Conservation (phyloP, 2,113 vertebrate species). For the Poeciliopsis retropinna region DNA sequence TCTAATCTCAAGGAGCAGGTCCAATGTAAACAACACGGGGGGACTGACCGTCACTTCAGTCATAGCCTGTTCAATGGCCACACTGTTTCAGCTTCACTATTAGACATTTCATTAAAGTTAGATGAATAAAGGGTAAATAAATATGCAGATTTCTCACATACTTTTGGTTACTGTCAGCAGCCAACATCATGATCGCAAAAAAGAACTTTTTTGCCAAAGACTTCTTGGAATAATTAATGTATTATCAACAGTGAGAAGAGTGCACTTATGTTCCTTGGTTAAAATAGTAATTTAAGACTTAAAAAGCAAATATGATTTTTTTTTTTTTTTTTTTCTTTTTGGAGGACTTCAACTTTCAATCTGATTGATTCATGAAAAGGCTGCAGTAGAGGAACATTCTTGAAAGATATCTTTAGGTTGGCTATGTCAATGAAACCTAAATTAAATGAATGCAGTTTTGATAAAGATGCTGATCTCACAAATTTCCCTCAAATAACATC, state of each 20-base stretch:
- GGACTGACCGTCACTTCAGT: conserved; percentile 80
- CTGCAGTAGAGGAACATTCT: background rate
- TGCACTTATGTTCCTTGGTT: background rate
- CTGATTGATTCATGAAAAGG: background rate
- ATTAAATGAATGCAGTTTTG: conserved; percentile 1
- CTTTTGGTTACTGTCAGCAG: conserved; percentile 42
- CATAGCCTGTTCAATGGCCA: conserved; percentile 68
- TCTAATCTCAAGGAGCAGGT: conserved; percentile 76
- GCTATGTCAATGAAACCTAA: background rate
- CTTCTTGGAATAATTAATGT: conserved; percentile 24
- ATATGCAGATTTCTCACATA: conserved; percentile 58
- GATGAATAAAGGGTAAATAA: conserved; percentile 71
- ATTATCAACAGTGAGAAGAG: conserved; percentile 8
- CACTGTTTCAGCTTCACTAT: conserved; percentile 70
- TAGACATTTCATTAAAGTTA: conserved; percentile 75
- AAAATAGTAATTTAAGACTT: conserved; percentile 7
- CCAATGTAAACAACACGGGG: conserved; percentile 80
- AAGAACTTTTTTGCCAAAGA: conserved; percentile 23
- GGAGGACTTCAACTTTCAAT: background rate
- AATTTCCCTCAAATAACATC: conserved; percentile 28
- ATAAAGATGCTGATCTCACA: background rate
- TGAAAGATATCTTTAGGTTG: conserved; percentile 4
- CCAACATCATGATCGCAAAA: conserved; percentile 39
- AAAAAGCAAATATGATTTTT: background rate
- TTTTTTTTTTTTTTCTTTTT: background rate